A percentile compares a stretch with the other conserved stretches of the same genome.
Conservation (phyloP, 2,888 invertebrate genomes). For the Amiota mariae region DNA sequence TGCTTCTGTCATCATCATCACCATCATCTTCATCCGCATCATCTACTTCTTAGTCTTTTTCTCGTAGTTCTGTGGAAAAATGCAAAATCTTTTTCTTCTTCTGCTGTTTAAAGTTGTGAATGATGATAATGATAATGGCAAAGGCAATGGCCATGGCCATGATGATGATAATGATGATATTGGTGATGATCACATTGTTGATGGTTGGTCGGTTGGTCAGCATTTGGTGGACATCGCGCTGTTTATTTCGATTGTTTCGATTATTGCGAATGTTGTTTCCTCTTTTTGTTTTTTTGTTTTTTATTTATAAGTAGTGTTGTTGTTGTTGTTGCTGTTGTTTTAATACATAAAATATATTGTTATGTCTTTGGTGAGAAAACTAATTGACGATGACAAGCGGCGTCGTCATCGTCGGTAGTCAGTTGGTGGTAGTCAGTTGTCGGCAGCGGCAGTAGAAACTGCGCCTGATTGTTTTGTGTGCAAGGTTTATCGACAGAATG, state of each 20-base stretch:
- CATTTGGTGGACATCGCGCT: neutral
- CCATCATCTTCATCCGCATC: neutral
- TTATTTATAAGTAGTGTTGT: too few relatives aligned
- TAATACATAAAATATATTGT: constrained; percentile 63
- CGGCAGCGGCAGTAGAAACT: neutral
- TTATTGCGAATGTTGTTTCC: neutral
- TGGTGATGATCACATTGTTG: neutral
- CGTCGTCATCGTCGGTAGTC: constrained; percentile 18
- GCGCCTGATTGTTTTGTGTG: constrained; percentile 3
- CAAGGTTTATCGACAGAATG: neutral
- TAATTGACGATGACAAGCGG: constrained; percentile 61
- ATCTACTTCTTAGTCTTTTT: constrained; percentile 21
- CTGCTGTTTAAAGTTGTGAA: neutral
- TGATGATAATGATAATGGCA: constrained; percentile 26
- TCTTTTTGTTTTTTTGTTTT: neutral
- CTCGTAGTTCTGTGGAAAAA: constrained; percentile 38
- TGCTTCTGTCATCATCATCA: constrained; percentile 1
- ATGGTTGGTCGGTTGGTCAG: neutral
- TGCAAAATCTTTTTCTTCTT: constrained; percentile 36
- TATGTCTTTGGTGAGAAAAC: constrained; percentile 65
- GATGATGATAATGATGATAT: constrained; percentile 22
- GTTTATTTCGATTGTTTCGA: neutral
- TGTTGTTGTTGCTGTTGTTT: neutral
- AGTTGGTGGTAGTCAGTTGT: neutral
- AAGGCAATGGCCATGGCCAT: constrained; percentile 42